A percentile compares a stretch with the other conserved stretches of the same genome.
Conservation (phyloP, 2,888 invertebrate species). For the Ophion ellenae region DNA sequence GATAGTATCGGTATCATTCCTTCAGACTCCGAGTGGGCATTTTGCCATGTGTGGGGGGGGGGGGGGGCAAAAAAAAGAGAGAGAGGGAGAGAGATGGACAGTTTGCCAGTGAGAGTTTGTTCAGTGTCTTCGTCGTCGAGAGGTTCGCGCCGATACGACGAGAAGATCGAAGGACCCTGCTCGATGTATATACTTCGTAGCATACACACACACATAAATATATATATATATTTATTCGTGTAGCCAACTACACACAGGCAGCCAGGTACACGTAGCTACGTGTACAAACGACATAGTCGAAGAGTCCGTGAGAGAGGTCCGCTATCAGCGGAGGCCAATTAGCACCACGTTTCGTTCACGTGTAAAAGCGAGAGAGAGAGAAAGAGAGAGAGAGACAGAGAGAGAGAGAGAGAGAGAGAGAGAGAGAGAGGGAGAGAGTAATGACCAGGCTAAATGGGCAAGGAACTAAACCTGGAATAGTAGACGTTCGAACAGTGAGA, state of each 20-base stretch:
- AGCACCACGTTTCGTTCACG: constrained; percentile 58
- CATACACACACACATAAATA: constrained; percentile 1
- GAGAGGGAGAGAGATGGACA: constrained; percentile 10
- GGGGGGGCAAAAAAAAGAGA: constrained; percentile 2
- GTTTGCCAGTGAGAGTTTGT: constrained; percentile 51
- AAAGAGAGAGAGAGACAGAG: constrained; percentile 33
- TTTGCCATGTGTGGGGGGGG: background rate
- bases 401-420: constrained; percentile 33
- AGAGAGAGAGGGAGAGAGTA: constrained; percentile 28
- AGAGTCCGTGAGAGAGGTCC: constrained; percentile 34
- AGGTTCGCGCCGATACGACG: constrained; percentile 37
- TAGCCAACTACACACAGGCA: background rate
- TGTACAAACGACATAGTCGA: background rate
- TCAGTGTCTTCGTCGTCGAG: constrained; percentile 31
- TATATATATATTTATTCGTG: background rate
- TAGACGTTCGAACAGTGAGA: background rate
- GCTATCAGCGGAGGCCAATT: constrained; percentile 64
- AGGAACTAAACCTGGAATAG: constrained; percentile 19
- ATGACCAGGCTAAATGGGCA: constrained; percentile 25
- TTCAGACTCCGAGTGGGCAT: constrained; percentile 28
- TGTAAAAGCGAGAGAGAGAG: constrained; percentile 38
- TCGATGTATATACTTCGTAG: constrained; percentile 28
- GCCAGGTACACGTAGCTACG: background rate
- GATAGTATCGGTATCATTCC: constrained; percentile 35
- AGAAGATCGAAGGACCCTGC: constrained; percentile 44